Evolutionary conservation across 2,888 invertebrate genomes (phyloP).

Genomic region (Drosophila subquinaria): DNA sequence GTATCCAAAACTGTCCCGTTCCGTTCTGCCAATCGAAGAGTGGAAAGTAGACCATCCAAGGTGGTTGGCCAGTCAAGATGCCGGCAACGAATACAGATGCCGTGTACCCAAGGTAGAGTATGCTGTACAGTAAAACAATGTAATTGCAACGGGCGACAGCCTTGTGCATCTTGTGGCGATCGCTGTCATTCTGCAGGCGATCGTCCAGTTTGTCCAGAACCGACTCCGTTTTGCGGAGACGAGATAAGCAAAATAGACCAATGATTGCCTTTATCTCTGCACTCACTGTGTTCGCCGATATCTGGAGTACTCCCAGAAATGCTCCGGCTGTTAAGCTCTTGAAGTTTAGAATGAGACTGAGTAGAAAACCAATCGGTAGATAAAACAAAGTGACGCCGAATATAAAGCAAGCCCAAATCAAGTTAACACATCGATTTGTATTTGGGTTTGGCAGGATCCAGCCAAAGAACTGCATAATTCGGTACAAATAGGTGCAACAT

Average conservation of each 20-base stretch:
- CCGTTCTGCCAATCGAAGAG: conserved; percentile 54
- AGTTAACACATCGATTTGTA: conserved; percentile 36
- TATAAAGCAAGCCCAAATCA: conserved; percentile 31
- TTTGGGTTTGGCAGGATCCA: conserved; percentile 53
- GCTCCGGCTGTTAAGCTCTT: conserved; percentile 49
- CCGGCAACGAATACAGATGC: conserved; percentile 30
- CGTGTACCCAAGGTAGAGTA: conserved; percentile 39
- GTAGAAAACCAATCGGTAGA: conserved; percentile 51
- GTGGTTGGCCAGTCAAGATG: conserved; percentile 25
- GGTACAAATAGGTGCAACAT: conserved; percentile 40
- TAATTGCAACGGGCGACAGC: conserved; percentile 52
- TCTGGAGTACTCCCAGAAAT: conserved; percentile 50
- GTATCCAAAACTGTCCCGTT: conserved; percentile 38
- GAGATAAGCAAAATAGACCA: conserved; percentile 11
- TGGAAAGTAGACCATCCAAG: conserved; percentile 62
- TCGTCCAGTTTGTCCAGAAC: conserved; percentile 52
- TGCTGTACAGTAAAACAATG: conserved; percentile 40
- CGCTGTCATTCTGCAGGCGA: conserved; percentile 32
- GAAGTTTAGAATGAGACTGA: conserved; percentile 48
- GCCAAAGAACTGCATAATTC: conserved; percentile 42
- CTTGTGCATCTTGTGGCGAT: conserved; percentile 46
- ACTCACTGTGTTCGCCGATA: conserved; percentile 42
- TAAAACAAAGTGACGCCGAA: conserved; percentile 31
- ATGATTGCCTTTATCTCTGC: conserved; percentile 39
- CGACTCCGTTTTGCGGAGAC: conserved; percentile 25